Percentiles rank a stretch among this genome's conserved stretches.
These are phyloP conservation scores for Holacanthus passer DNA, from an alignment of 2,113 vertebrate genomes.

Conservation along the genomic window DNA sequence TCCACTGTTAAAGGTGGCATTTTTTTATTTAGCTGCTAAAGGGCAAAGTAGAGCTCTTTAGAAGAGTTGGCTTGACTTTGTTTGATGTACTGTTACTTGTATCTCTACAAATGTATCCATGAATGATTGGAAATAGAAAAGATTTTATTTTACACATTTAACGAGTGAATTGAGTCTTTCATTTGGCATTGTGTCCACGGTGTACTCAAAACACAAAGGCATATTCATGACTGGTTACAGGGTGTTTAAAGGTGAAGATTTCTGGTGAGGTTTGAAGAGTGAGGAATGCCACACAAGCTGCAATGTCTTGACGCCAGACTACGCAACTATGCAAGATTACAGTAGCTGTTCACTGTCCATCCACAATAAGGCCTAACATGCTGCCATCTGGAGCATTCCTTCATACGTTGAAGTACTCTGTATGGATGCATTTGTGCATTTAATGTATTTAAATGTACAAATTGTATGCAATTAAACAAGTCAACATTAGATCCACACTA, in stretches of 20 bases:
- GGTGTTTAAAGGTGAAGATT: constrained; percentile 1
- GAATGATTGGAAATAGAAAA: constrained; percentile 76
- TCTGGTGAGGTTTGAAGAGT: constrained; percentile 28
- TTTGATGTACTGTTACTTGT: constrained; percentile 77
- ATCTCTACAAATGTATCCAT: constrained; percentile 77
- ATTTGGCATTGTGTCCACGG: constrained; percentile 2
- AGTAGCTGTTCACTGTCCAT: background rate
- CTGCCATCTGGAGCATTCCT: background rate
- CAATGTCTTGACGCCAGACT: background rate
- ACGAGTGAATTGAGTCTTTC: constrained; percentile 49
- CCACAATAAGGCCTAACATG: background rate
- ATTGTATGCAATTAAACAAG: background rate
- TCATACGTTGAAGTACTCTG: background rate
- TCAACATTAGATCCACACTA: too few relatives aligned
- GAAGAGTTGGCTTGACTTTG: constrained; percentile 68
- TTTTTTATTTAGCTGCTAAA: constrained; percentile 67
- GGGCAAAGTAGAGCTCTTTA: constrained; percentile 62
- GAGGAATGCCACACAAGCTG: constrained; percentile 42
- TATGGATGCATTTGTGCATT: background rate
- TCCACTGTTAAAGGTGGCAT: constrained; percentile 70
- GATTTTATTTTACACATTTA: constrained; percentile 79
- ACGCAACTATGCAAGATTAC: background rate
- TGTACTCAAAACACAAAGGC: background rate
- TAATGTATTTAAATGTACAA: background rate
- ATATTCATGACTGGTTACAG: background rate